Conservation (phyloP, 2,113 vertebrate species). For the Axis porcinus region DNA sequence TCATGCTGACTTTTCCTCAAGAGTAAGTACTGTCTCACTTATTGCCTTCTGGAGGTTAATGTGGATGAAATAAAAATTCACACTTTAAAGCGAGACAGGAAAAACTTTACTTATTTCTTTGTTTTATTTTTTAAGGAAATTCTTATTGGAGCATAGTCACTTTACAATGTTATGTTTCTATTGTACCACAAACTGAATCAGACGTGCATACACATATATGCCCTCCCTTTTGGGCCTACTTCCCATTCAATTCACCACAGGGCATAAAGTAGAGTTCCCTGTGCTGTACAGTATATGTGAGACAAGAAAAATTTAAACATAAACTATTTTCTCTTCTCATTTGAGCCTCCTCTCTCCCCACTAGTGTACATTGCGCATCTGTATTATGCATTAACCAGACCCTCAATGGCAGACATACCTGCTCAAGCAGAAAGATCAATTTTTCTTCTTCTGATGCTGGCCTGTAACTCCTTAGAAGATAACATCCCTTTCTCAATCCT, state of each 20-base stretch:
- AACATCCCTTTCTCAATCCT: not conserved
- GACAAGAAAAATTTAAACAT: not conserved
- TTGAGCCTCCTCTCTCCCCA: not conserved
- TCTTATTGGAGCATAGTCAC: not conserved
- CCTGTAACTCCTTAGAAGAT: not conserved
- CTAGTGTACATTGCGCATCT: rapidly evolving
- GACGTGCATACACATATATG: not conserved
- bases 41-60: not conserved
- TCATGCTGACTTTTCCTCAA: not conserved
- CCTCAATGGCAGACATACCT: not conserved
- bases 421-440: not conserved
- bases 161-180: not conserved
- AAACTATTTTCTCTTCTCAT: not conserved
- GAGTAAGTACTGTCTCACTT: not conserved
- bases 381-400: not conserved
- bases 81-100: not conserved
- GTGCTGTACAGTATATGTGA: not conserved
- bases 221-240: not conserved
- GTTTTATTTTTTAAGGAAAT: not conserved
- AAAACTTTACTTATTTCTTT: not conserved
- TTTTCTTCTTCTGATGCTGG: not conserved
- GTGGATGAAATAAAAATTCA: not conserved
- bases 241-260: not conserved
- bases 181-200: not conserved
- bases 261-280: not conserved